phyloP scores from a whole-genome alignment of 1,140 invertebrate genomes.

The Theocolax elegans region DNA sequence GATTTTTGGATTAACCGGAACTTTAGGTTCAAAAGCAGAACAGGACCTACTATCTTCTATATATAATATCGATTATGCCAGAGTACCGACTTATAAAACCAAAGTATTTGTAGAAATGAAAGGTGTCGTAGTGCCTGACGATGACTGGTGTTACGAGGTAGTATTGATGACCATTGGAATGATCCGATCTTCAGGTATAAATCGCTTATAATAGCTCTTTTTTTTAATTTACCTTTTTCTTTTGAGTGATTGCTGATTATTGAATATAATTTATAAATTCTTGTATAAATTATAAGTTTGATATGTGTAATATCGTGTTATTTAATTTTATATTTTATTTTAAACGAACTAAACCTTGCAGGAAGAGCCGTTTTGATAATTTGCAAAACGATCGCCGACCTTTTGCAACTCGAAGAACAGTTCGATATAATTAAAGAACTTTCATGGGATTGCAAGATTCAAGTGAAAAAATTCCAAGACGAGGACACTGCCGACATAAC shows the following conservation, averaged over 20 bases:
- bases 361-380: slow-evolving; percentile 50
- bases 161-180: slow-evolving; percentile 18
- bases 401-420: slow-evolving; percentile 40
- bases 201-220: background rate
- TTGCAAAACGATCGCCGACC: slow-evolving; percentile 48
- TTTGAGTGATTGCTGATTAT: no score
- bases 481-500: slow-evolving; percentile 30
- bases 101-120: slow-evolving; percentile 45
- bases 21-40: slow-evolving; percentile 53
- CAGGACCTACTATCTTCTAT: slow-evolving; percentile 49
- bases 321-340: no score
- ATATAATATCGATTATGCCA: slow-evolving; percentile 52
- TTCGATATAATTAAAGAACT: slow-evolving; percentile 35
- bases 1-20: slow-evolving; percentile 60
- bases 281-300: no score
- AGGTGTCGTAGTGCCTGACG: slow-evolving; percentile 30
- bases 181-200: slow-evolving; percentile 27
- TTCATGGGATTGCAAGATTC: slow-evolving; percentile 22
- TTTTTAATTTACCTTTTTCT: no score
- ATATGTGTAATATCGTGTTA: no score
- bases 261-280: no score
- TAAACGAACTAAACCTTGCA: no score
- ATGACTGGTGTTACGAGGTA: slow-evolving; percentile 28
- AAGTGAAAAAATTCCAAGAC: slow-evolving; percentile 38
- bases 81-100: slow-evolving; percentile 48